Conservation (phyloP, 2,888 invertebrate species). For the Laspeyria flexula region DNA sequence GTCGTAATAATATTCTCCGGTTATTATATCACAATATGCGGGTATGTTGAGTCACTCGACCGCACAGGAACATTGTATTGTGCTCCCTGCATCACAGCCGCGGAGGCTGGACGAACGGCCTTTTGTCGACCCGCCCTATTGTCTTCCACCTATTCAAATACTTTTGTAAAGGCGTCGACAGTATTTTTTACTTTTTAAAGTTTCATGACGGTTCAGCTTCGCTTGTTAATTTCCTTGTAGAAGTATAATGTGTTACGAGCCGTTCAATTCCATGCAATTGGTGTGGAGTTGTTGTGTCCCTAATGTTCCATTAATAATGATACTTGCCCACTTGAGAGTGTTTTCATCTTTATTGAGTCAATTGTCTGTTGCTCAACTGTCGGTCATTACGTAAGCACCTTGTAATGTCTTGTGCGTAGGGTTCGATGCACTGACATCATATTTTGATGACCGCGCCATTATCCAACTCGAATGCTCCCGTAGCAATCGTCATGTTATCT, state of each 20-base stretch:
- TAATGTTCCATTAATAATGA: slow-evolving; percentile 72
- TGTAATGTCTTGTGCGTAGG: slow-evolving; percentile 64
- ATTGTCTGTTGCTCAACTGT: slow-evolving; percentile 78
- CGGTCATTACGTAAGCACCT: slow-evolving; percentile 69
- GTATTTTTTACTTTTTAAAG: slow-evolving; percentile 54
- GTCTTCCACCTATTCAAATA: slow-evolving; percentile 73
- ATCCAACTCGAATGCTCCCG: slow-evolving; percentile 19
- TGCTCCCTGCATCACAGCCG: slow-evolving; percentile 65
- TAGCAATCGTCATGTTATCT: slow-evolving; percentile 18
- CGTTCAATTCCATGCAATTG: slow-evolving; percentile 54
- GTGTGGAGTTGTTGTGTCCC: slow-evolving; percentile 51
- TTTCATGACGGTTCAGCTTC: slow-evolving; percentile 54
- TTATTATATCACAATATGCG: slow-evolving; percentile 60
- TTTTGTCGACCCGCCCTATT: slow-evolving; percentile 75
- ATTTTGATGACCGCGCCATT: slow-evolving; percentile 43
- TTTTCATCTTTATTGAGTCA: slow-evolving; percentile 78
- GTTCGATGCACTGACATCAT: slow-evolving; percentile 69
- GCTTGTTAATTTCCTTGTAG: slow-evolving; percentile 50
- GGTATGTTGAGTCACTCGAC: slow-evolving; percentile 74
- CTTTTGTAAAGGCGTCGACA: slow-evolving; percentile 62
- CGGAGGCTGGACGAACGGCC: slow-evolving; percentile 67
- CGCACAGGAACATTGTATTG: slow-evolving; percentile 75
- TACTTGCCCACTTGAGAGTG: slow-evolving; percentile 70
- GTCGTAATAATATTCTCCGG: slow-evolving; percentile 39
- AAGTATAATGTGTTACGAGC: slow-evolving; percentile 46